These are phyloP conservation scores for Struthidea cinerea DNA, from an alignment of 2,113 vertebrate genomes.

Conservation along the genomic window DNA sequence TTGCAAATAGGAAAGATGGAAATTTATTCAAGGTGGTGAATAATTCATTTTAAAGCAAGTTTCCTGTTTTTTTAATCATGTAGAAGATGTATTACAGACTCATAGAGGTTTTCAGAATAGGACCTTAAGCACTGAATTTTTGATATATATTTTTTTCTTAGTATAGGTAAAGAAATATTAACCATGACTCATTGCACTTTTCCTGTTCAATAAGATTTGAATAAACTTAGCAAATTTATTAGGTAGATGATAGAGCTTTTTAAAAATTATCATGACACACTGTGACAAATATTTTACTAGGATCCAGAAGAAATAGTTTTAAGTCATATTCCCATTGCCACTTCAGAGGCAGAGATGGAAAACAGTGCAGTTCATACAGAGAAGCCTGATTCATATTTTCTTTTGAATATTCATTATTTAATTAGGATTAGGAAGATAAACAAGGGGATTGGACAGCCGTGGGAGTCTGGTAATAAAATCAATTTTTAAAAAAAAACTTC, in stretches of 20 bases:
- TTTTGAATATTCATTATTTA: conserved; percentile 60
- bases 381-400: neutral
- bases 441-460: conserved; percentile 7
- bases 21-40: conserved; percentile 56
- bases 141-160: conserved; percentile 40
- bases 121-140: conserved; percentile 44
- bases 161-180: conserved; percentile 59
- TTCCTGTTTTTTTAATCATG: conserved; percentile 49
- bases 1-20: conserved; percentile 61
- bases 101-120: conserved; percentile 45
- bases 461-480: neutral
- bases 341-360: conserved; percentile 3
- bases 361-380: neutral
- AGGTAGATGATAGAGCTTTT: conserved; percentile 43
- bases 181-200: conserved; percentile 31
- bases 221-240: conserved; percentile 51
- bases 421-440: conserved; percentile 58
- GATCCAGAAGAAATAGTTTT: conserved; percentile 43
- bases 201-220: conserved; percentile 33
- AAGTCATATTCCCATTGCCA: conserved; percentile 1
- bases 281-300: conserved; percentile 50
- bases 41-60: conserved; percentile 63
- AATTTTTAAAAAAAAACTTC: neutral
- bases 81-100: conserved; percentile 56
- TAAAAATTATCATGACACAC: conserved; percentile 31